Percentiles rank a stretch among this genome's conserved stretches.
Conservation (phyloP, 2,113 vertebrate species). For the Ciconia stormi region DNA sequence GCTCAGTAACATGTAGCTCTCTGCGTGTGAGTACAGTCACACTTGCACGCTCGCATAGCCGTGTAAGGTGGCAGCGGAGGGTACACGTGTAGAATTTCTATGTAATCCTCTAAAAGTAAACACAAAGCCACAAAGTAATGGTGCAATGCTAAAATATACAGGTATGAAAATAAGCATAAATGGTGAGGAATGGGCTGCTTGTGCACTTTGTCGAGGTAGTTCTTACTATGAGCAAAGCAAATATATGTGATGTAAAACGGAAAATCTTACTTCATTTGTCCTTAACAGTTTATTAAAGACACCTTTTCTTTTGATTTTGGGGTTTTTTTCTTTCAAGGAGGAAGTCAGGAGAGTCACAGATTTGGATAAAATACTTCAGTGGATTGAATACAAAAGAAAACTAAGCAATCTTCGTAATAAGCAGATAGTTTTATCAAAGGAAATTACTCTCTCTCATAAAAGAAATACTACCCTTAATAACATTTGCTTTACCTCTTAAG, state of each 20-base stretch:
- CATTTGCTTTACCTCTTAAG: not conserved
- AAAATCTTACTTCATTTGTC: not conserved
- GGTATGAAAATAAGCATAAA: not conserved
- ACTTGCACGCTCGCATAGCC: not conserved
- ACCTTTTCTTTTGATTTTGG: not conserved
- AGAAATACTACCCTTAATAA: not conserved
- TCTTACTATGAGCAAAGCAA: not conserved
- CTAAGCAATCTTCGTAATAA: not conserved
- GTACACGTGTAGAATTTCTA: not conserved
- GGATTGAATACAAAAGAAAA: not conserved
- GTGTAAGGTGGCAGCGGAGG: not conserved
- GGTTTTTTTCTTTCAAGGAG: not conserved
- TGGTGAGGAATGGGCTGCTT: not conserved
- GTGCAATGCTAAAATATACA: not conserved
- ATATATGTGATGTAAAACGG: not conserved
- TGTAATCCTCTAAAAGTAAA: conserved; percentile 15
- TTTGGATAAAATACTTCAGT: not conserved
- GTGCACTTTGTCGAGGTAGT: not conserved
- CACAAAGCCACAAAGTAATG: not conserved
- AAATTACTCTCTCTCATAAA: not conserved
- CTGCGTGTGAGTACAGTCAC: not conserved
- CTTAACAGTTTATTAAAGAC: not conserved
- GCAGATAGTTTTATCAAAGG: not conserved
- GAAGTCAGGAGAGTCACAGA: not conserved
- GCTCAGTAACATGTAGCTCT: not conserved